These are phyloP conservation scores for Dynastes hyllus DNA, from an alignment of 2,888 invertebrate species.

Conservation along the genomic window DNA sequence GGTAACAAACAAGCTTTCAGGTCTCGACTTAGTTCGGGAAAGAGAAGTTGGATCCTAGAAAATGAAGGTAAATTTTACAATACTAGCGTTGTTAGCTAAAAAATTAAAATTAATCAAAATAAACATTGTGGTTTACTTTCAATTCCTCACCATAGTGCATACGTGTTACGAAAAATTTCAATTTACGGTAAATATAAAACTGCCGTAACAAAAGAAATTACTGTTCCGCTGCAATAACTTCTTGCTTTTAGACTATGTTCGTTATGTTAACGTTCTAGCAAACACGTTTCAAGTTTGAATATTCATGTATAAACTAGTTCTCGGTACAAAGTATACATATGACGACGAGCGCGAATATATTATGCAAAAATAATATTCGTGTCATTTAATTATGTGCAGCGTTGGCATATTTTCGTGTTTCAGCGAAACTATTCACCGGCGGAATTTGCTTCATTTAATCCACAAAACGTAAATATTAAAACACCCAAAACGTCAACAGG, in stretches of 20 bases:
- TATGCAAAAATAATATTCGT: background rate
- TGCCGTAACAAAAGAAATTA: background rate
- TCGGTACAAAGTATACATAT: background rate
- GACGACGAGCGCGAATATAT: background rate
- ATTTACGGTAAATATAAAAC: background rate
- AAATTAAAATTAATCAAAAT: too few species aligned
- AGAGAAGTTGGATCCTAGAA: too few species aligned
- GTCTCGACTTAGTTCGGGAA: too few species aligned
- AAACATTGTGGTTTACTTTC: too few species aligned
- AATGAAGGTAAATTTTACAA: too few species aligned
- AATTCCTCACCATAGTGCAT: too few species aligned
- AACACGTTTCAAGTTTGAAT: constrained; percentile 3
- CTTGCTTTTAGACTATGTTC: background rate
- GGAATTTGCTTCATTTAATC: too few species aligned
- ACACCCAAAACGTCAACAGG: too few species aligned
- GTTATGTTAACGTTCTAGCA: background rate
- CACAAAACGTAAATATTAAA: too few species aligned
- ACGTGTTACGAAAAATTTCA: background rate
- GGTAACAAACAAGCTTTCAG: too few species aligned
- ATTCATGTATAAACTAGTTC: constrained; percentile 4
- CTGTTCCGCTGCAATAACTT: background rate
- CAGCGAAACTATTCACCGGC: background rate
- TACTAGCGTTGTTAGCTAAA: too few species aligned
- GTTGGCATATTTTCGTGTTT: background rate
- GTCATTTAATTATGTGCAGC: background rate